Evolutionary conservation across 2,888 invertebrate species (phyloP), one percentile per base, ranked within the genome.

Genomic region (Leucoma salicis): DNA sequence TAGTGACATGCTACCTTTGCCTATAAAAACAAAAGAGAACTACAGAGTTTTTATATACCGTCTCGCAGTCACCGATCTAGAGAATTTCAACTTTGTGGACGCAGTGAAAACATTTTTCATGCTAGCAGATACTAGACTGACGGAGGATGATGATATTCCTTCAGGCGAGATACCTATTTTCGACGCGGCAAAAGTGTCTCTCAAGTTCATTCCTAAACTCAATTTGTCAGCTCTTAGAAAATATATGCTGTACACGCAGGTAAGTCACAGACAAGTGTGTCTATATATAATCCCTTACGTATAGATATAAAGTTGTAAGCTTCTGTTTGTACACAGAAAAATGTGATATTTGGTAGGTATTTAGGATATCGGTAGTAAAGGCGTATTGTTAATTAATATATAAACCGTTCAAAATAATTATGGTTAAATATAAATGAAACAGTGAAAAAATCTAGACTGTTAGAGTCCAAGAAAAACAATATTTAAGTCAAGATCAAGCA

Each of bases 211-310:
- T 16, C 87, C 92, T 6, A 93, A 92, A 77, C 78, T 94, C 2
- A 92, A 92, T 28, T 74, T 94, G 31, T 91, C 92, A 0, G 90
- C 92, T 25, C 67, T 94, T 14, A 91, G 92, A 35, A 92, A 93
- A 66, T 94, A 94, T 66, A 93, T 94, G 93, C 84, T 93, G 62
- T 94, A 94, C 60, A 92, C 93, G 33, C 94, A 93, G 85, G 93
- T 92, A 57, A 41, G n/a, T n/a, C 18, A n/a, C n/a, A n/a, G n/a
- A n/a, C n/a, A n/a, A n/a, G n/a, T n/a, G n/a, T n/a, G n/a, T n/a
- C n/a, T n/a, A n/a, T n/a, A n/a, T n/a, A n/a, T n/a, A n/a, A n/a
- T n/a, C n/a, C n/a, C n/a, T n/a, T n/a, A n/a, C n/a, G n/a, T n/a
- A n/a, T n/a, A n/a, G n/a, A n/a, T n/a, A n/a, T n/a, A n/a, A n/a